Percentiles rank a stretch among this genome's conserved stretches.
These are phyloP conservation scores for Euplagia quadripunctaria DNA, from an alignment of 2,888 invertebrate genomes.

Conservation along the genomic window DNA sequence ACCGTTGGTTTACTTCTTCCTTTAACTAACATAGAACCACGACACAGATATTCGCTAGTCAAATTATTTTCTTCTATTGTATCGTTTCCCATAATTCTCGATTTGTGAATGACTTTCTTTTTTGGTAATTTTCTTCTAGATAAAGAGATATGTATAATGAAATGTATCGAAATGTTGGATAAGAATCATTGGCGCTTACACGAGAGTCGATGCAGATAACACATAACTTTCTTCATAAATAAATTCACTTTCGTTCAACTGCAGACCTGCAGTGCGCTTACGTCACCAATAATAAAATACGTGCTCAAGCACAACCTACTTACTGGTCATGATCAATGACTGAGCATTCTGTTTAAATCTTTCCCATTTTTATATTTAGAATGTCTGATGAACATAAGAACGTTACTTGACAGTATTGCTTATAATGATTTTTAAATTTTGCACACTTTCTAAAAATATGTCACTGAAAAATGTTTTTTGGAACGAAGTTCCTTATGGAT, in stretches of 20 bases:
- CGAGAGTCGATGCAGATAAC: constrained; percentile 15
- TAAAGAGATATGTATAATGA: constrained; percentile 29
- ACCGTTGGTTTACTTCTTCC: too few relatives aligned
- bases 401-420: neutral
- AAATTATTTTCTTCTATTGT: too few relatives aligned
- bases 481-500: too few relatives aligned
- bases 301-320: neutral
- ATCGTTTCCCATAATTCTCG: neutral
- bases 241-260: constrained; percentile 44
- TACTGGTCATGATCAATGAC: neutral
- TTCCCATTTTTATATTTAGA: neutral
- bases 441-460: neutral
- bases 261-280: constrained; percentile 24
- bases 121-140: too few relatives aligned
- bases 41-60: too few relatives aligned
- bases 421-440: too few relatives aligned
- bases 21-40: too few relatives aligned
- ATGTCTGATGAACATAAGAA: neutral
- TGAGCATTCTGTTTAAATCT: neutral
- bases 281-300: constrained; percentile 25
- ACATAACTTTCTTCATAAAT: constrained; percentile 40
- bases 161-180: constrained; percentile 53
- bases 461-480: too few relatives aligned
- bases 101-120: neutral
- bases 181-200: constrained; percentile 43